Base-by-base conservation (phyloP, 2,888 invertebrate genomes). In the Bellardia pandia region DNA sequence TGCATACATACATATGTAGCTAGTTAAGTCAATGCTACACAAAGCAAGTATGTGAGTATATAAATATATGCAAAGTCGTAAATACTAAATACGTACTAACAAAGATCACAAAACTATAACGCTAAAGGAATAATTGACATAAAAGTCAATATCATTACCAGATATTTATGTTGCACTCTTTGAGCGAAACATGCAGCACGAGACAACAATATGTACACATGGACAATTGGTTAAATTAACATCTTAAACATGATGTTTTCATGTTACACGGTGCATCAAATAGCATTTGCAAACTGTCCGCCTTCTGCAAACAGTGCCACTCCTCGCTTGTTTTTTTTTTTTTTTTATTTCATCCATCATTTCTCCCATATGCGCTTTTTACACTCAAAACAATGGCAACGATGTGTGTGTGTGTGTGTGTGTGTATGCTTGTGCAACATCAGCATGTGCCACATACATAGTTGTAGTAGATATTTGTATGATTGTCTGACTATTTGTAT, bases 291-390 rank as follows among this genome's bases (percentile, higher is more conserved):
- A 56, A 83, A 71, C 86, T 86, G 83, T 86, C 86, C 86, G 86
- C 86, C 86, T 86, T 86, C 86, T 79, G 83, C 84, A 86, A 86
- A 86, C 80, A 86, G 75, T 86, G 86, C 83, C 86, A 86, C 86
- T 86, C 86, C 86, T 84, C 64, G 66, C 76, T 80, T 51, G 8
- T 64, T 23, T 8, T n/a, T 37, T 30, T 16, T 64, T 23, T 23
- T 23, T 23, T 23, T 23, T 23, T 23, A 1, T 23, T 23, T 23
- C 1, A 23, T 53, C 53, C 53, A 51, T 53, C 42, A 53, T 75
- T 71, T 75, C 81, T 80, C 60, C 16, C 53, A 72, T 66, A 77
- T 62, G 51, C 48, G 30, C 64, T 40, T 69, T 42, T 72, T 60
- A n/a, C 7, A 72, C 64, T 45, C 33, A 37, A 30, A 23, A 60